A percentile compares a stretch with the other conserved stretches of the same genome.
Conservation (phyloP, 2,113 vertebrate genomes). For the Saguinus imperator region DNA sequence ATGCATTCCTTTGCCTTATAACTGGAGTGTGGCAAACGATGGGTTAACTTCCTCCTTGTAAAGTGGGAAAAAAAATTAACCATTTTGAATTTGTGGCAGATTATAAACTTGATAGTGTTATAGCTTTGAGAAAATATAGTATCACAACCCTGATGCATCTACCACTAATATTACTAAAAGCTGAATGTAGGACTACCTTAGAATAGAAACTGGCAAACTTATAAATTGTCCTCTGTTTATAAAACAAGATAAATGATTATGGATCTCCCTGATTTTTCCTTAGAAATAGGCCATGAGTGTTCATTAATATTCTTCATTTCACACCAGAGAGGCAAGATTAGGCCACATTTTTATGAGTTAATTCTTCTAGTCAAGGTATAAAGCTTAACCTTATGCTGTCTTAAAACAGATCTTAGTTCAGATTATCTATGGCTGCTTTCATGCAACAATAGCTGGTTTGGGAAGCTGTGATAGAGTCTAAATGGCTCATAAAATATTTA, state of each 20-base stretch:
- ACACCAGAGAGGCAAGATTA: not conserved
- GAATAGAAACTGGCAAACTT: not conserved
- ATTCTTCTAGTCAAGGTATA: not conserved
- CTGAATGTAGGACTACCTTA: not conserved
- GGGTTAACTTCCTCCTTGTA: not conserved
- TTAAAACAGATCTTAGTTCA: not conserved
- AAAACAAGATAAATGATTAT: constrained; percentile 18
- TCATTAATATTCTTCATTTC: not conserved
- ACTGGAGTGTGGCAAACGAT: not conserved
- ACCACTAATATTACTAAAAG: not conserved
- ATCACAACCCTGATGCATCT: not conserved
- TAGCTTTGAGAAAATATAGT: not conserved
- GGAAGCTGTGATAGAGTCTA: constrained; percentile 31
- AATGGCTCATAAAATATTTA: constrained; percentile 41
- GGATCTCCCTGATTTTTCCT: constrained; percentile 34
- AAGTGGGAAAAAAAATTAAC: not conserved
- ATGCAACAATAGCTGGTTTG: not conserved
- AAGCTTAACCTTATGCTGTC: not conserved
- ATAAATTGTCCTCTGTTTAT: not conserved
- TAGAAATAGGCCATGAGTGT: not conserved
- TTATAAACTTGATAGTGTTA: constrained; percentile 4
- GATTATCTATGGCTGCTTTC: not conserved
- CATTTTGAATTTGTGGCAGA: not conserved
- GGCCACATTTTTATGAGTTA: not conserved
- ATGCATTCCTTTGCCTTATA: not conserved